Base-by-base conservation (phyloP, 2,113 vertebrate species). In the Peromyscus leucopus region DNA sequence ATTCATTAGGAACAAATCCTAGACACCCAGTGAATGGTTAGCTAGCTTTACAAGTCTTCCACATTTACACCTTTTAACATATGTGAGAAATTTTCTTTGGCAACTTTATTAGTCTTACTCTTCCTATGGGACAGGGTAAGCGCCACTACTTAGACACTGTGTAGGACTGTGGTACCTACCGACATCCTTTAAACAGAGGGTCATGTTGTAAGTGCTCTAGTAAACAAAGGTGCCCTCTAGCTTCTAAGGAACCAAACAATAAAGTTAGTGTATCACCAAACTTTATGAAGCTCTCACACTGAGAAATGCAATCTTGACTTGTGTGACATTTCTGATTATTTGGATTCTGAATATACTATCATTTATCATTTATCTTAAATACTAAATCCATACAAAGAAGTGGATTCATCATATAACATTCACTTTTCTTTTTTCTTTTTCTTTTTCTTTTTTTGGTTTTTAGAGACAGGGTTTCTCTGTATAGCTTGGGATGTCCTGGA, bases 221-320 rank as follows among this genome's bases (percentile, higher is more conserved):
- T 86, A 93, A 96, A 74, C 7, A 59, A 7, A 69, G 91, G 33
- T 61, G 76, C 1, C 36, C 17, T n/a, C 26, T 69, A 51, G 57
- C 42, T 95, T 95, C 75, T 80, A 93, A 89, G 90, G 15, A 82
- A n/a, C 33, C 92, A 65, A 57, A 74, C 61, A 59, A n/a, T 76
- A 61, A 7, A 90, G 24, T 78, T 5, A 84, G 15, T 63, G 90
- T 67, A 74, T 33, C 13, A 21, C 88, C 12, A 61, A 69, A 63
- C 19, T 90, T 86, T 31, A 76, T n/a, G 61, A 85, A 36, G 26
- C 3, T 63, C 36, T 82, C 59, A 69, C 39, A 39, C 36, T 89
- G 0, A 79, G 90, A 95, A 93, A 93, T 76, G 39, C n/a, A 91
- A 36, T 78, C 67, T 36, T 90, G 59, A 2, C 63, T 96, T 92